Conservation (phyloP, 1,140 invertebrate genomes). For the Helicoverpa zea region DNA sequence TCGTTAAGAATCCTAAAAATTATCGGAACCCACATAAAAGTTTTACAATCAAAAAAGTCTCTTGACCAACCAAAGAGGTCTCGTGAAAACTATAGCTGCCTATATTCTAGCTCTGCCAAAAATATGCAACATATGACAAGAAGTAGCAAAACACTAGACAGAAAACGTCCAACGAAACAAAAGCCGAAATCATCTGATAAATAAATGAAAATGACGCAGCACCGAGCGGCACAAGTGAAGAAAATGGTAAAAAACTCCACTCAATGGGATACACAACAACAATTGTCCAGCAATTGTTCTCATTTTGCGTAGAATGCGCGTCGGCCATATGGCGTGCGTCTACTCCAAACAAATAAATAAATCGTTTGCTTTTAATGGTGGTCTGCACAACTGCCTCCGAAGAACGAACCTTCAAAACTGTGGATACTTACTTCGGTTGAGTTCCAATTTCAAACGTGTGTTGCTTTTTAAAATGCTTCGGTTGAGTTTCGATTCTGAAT, state of each 20-base stretch:
- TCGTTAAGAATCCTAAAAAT: no score
- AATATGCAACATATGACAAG: background rate
- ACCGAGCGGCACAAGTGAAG: conserved; percentile 55
- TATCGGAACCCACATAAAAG: no score
- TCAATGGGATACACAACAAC: conserved; percentile 74
- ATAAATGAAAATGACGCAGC: conserved; percentile 61
- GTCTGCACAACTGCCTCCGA: conserved; percentile 41
- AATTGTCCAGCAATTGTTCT: conserved; percentile 77
- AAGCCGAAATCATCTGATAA: conserved; percentile 49
- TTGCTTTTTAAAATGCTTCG: background rate
- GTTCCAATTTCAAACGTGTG: background rate
- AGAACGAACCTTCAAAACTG: background rate
- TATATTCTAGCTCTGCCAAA: background rate
- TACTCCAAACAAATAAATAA: conserved; percentile 60
- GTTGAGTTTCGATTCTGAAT: background rate
- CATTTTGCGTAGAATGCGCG: conserved; percentile 76
- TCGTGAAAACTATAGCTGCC: background rate
- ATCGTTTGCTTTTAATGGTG: conserved; percentile 55
- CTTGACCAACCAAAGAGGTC: no score
- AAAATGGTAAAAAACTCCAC: conserved; percentile 62
- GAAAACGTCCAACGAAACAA: conserved; percentile 27
- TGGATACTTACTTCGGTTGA: background rate
- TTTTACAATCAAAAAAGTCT: no score
- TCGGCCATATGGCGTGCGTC: conserved; percentile 77
- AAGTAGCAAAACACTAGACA: conserved; percentile 5